These are phyloP conservation scores for Thalassarche chlororhynchos DNA, from an alignment of 2,113 vertebrate genomes.

Conservation along the genomic window DNA sequence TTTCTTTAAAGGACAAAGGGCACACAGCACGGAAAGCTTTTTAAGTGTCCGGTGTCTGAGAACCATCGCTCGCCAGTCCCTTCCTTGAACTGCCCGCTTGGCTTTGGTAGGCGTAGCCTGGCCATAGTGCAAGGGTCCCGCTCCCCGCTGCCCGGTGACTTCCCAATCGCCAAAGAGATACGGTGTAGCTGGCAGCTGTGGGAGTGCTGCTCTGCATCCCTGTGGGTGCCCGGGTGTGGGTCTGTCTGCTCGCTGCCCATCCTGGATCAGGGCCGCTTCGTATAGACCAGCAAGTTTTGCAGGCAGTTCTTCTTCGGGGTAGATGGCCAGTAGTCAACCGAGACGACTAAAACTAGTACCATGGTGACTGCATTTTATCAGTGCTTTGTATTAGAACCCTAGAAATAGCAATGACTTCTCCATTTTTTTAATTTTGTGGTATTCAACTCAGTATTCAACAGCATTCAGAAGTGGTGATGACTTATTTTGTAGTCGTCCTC, in stretches of 20 bases:
- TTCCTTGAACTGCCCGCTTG: background rate
- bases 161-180: background rate
- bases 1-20: background rate
- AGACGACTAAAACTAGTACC: background rate
- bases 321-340: rapidly evolving
- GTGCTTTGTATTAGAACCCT: background rate
- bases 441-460: background rate
- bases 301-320: background rate
- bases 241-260: background rate
- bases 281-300: background rate
- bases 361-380: background rate
- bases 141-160: background rate
- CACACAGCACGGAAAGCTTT: background rate
- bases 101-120: background rate
- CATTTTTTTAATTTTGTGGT: background rate
- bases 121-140: background rate
- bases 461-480: background rate
- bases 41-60: background rate
- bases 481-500: background rate
- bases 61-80: background rate
- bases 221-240: background rate
- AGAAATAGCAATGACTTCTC: background rate
- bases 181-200: background rate
- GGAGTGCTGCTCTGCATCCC: background rate
- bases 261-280: background rate